Base-by-base conservation (phyloP, 2,888 invertebrate species). In the Pterostichus niger region DNA sequence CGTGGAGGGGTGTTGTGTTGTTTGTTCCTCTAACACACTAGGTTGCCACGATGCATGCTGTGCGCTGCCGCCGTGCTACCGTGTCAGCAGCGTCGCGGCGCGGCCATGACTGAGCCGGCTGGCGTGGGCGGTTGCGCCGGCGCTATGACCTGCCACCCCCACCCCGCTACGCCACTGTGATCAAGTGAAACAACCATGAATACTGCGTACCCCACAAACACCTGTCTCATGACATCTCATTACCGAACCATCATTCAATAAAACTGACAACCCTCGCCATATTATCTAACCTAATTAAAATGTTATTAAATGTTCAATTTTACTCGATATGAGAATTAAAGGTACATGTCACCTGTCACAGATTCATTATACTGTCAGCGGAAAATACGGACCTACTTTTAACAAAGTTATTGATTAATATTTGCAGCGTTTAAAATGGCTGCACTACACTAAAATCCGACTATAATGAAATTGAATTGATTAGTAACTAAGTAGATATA, bases 61-160 rank as follows among this genome's bases (percentile, higher is more conserved):
- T 31, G 17, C 49, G 61, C 59, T 11, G 33, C 73, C 54, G 46
- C 17, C 90, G 90, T 90, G 90, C 91, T 90, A 90, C 89, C 91
- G 90, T 90, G 90, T 90, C 90, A 91, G 91, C 91, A 90, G 91
- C 91, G 90, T 91, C 91, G 90, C 88, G 89, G 52, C 68, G 89
- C 90, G 91, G 92, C 91, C 92, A 92, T 92, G 90, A 91, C 92
- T 90, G 89, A 88, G 89, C 90, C 82, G 89, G 89, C 89, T 89
- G 91, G 52, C 52, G 89, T 88, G 88, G 89, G 90, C 76, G 89
- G 89, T 89, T 89, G 91, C 91, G 91, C 91, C 91, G 91, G 91
- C 91, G 91, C 91, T 90, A 90, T 85, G 90, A 88, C 90, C 90
- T 88, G 88, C 90, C 90, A 90, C 90, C 40, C 6, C 40, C 40